Base-by-base conservation (phyloP, 1,140 invertebrate species). In the Mamestra configurata region DNA sequence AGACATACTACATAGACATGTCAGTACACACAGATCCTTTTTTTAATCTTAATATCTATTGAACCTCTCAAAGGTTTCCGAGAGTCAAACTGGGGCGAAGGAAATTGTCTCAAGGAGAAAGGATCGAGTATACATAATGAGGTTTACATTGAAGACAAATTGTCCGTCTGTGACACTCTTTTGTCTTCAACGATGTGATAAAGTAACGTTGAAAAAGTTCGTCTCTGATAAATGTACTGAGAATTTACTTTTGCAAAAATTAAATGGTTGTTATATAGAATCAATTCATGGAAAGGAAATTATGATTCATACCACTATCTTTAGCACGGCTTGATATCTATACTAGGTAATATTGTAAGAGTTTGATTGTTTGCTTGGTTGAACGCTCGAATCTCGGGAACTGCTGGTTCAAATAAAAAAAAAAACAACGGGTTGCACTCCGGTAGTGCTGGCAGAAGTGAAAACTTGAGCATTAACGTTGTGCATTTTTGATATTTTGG, bases 91-190 rank as follows among this genome's bases (percentile, higher is more conserved):
- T n/a, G 59, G 31, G 10, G 22, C 55, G 20, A 15, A 55, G 53
- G 18, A 73, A 55, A 37, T 72, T 53, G 49, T 53, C 70, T 72
- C 51, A 57, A 40, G 40, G 10, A 66, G 37, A 68, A 57, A 57
- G 20, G 51, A 73, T 73, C 31, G 43, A 53, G 20, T 57, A 40
- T 73, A 35, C 51, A 24, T 73, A 73, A 73, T 73, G 71, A 73
- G 71, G 71, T 73, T 73, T 73, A 59, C 51, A 73, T 73, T 59
- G 71, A 73, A 73, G 71, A 73, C 51, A 73, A 73, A 73, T 73
- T 40, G 53, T 40, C 53, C 51, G 31, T 59, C 71, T 57, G 31
- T 59, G 35, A 53, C 51, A 40, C 53, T 40, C 71, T 22, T 73
- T 73, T 59, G 31, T 73, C 20, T 55, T 8, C 59, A 61, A 40